These are phyloP conservation scores for Brachionus rubens DNA, from an alignment of 1,140 invertebrate species.

Conservation along the genomic window DNA sequence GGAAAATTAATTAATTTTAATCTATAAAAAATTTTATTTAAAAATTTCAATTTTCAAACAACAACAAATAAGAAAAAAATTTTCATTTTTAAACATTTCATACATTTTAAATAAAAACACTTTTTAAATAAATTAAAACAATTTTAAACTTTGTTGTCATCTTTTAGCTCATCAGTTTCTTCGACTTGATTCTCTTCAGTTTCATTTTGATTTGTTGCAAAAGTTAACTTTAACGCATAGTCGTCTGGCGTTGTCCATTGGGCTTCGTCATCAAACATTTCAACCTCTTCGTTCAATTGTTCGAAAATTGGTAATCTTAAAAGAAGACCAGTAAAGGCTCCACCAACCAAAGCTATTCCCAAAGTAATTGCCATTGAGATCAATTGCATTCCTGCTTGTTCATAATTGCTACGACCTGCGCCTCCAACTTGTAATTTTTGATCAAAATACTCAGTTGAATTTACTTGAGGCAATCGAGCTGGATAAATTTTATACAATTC, in stretches of 20 bases:
- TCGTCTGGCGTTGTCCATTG: conserved; percentile 44
- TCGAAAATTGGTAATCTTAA: conserved; percentile 44
- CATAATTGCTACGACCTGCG: conserved; percentile 65
- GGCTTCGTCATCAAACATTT: conserved; percentile 46
- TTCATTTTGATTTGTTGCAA: neutral
- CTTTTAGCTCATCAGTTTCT: neutral
- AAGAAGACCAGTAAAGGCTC: conserved; percentile 69
- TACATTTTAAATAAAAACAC: no score
- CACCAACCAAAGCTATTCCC: conserved; percentile 70
- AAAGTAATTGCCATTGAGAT: conserved; percentile 71
- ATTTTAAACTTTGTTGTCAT: conserved; percentile 4
- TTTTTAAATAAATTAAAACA: conserved; percentile 15
- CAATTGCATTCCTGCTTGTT: conserved; percentile 77
- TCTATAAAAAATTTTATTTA: no score
- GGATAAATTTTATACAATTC: conserved; percentile 51
- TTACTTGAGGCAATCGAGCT: neutral
- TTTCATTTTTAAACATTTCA: no score
- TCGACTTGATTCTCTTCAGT: neutral
- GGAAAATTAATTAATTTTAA: no score
- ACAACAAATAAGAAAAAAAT: no score
- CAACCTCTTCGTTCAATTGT: conserved; percentile 31
- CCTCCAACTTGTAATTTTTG: conserved; percentile 58
- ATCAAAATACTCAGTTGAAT: neutral
- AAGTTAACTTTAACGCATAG: conserved; percentile 44
- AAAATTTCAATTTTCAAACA: no score